Evolutionary conservation across 2,113 vertebrate genomes (phyloP).

Genomic region (Sceloporus undulatus): DNA sequence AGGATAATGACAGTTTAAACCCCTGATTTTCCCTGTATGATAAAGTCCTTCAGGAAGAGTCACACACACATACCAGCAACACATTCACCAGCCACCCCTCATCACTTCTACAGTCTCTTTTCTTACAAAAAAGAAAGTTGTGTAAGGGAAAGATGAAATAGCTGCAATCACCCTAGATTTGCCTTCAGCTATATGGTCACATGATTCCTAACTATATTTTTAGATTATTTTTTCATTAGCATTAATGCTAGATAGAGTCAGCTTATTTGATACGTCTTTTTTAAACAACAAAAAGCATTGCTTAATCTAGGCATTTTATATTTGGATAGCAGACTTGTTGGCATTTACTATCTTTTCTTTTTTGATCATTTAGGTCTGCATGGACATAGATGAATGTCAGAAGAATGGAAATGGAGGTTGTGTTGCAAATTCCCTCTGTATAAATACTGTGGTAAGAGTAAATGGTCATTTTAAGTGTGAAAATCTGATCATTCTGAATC

Average conservation of each 20-base stretch:
- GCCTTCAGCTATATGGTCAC: neutral
- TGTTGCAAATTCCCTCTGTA: constrained; percentile 89
- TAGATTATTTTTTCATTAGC: neutral
- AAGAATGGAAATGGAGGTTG: constrained; percentile 86
- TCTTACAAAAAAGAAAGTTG: too few species aligned
- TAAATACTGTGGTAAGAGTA: constrained; percentile 90
- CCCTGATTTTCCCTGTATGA: too few species aligned
- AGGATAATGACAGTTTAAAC: too few species aligned
- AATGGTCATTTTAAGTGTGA: constrained; percentile 2
- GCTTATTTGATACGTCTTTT: neutral
- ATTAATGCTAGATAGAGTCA: neutral
- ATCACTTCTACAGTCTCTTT: too few species aligned
- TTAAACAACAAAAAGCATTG: neutral
- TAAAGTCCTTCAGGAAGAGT: too few species aligned
- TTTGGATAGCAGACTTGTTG: neutral
- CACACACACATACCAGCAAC: too few species aligned
- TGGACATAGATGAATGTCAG: constrained; percentile 92
- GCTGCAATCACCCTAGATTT: neutral
- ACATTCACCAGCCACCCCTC: too few species aligned
- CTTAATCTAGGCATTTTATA: constrained; percentile 17
- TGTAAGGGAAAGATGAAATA: neutral
- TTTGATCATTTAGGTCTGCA: constrained; percentile 73
- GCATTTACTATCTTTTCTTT: constrained; percentile 26
- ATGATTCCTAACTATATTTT: neutral
- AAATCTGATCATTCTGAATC: constrained; percentile 1